Percentiles rank a stretch among this genome's conserved stretches.
These are phyloP conservation scores for Scomber colias DNA, from an alignment of 2,113 vertebrate species.

Conservation along the genomic window DNA sequence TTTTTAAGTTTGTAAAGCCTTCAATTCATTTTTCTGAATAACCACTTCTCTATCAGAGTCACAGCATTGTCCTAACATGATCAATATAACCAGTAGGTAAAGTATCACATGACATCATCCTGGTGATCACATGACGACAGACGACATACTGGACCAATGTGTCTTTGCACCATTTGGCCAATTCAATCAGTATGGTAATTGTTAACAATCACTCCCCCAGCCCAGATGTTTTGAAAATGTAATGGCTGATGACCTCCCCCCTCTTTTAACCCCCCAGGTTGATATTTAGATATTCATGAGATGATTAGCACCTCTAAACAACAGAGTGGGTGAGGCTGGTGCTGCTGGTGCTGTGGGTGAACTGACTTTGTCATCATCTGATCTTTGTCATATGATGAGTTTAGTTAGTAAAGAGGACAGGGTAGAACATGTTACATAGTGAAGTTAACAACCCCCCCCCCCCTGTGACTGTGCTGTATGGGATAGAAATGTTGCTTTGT, in stretches of 20 bases:
- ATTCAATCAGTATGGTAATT: background rate
- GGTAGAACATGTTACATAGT: background rate
- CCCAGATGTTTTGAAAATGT: background rate
- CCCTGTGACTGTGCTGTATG: too few relatives aligned
- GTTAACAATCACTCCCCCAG: background rate
- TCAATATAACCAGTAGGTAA: background rate
- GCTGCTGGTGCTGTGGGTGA: background rate
- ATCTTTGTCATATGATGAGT: background rate
- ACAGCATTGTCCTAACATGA: background rate
- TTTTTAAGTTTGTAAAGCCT: too few relatives aligned
- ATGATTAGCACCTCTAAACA: slow-evolving; percentile 34
- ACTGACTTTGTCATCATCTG: background rate
- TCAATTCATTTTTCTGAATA: too few relatives aligned
- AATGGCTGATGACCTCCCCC: background rate
- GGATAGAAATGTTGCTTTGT: too few relatives aligned
- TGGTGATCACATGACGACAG: background rate
- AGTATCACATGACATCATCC: background rate
- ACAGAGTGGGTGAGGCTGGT: background rate
- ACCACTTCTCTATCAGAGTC: too few relatives aligned
- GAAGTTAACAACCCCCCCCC: background rate
- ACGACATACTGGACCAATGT: background rate
- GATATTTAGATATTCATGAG: slow-evolving; percentile 21
- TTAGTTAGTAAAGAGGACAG: background rate
- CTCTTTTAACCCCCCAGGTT: background rate
- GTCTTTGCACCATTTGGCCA: slow-evolving; percentile 5